These are phyloP conservation scores for Diorhabda sublineata DNA, from an alignment of 1,140 invertebrate species.

Conservation along the genomic window DNA sequence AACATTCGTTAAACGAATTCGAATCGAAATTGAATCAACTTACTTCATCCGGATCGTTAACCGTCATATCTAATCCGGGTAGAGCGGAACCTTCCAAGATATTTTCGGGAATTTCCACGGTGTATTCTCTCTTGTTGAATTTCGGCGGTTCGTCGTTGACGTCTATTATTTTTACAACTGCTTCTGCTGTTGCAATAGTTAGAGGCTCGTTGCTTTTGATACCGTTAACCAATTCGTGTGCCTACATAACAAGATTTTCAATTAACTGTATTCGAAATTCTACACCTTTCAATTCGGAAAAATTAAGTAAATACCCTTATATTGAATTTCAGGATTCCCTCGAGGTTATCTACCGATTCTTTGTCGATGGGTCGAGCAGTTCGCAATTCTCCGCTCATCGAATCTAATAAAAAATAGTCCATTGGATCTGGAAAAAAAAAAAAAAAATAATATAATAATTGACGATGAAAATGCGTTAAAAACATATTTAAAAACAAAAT, in stretches of 20 bases:
- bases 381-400: constrained; percentile 70
- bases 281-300: neutral
- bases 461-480: too few species aligned
- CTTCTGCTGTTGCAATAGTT: constrained; percentile 63
- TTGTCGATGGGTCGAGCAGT: constrained; percentile 80
- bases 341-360: constrained; percentile 73
- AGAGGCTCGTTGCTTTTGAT: constrained; percentile 61
- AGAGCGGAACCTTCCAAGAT: constrained; percentile 75
- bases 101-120: constrained; percentile 76
- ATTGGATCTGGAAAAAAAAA: constrained; percentile 64
- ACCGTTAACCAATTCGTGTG: constrained; percentile 72
- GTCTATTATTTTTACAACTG: constrained; percentile 82
- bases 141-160: constrained; percentile 90
- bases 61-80: constrained; percentile 78
- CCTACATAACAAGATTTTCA: constrained; percentile 46
- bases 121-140: constrained; percentile 77
- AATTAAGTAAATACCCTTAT: constrained; percentile 54
- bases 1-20: constrained; percentile 6
- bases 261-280: too few species aligned
- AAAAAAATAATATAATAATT: neutral
- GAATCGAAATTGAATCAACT: constrained; percentile 41
- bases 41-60: constrained; percentile 81
- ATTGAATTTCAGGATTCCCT: constrained; percentile 70
- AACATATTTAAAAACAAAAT: too few species aligned
- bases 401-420: constrained; percentile 80